Conservation (phyloP, 2,113 vertebrate genomes). For the Lipotes vexillifer region DNA sequence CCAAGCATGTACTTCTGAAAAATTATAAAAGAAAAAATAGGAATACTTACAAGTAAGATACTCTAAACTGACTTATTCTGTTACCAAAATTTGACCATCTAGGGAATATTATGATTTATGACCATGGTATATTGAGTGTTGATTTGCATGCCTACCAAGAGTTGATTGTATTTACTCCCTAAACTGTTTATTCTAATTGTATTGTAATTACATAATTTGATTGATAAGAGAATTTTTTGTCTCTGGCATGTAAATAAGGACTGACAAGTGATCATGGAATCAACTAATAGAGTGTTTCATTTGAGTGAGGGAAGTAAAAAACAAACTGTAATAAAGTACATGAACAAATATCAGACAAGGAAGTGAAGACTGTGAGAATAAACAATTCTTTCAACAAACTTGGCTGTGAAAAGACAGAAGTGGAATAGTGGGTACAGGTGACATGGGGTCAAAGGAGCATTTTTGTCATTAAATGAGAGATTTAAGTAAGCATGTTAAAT, state of each 20-base stretch:
- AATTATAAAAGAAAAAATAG: neutral
- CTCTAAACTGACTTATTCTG: neutral
- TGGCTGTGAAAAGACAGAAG: neutral
- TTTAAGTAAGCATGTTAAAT: neutral
- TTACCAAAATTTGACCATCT: neutral
- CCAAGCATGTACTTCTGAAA: neutral
- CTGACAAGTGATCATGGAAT: neutral
- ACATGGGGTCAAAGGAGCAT: neutral
- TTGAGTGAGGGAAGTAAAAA: neutral
- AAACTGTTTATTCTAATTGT: neutral
- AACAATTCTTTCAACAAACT: neutral
- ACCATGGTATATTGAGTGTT: too few species aligned
- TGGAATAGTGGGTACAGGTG: neutral
- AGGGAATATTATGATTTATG: neutral
- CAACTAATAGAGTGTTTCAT: neutral
- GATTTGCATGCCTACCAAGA: neutral
- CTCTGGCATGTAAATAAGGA: neutral
- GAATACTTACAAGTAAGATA: neutral
- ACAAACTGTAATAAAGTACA: neutral
- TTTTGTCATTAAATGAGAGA: neutral
- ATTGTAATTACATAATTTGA: neutral
- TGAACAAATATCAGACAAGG: neutral
- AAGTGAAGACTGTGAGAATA: neutral
- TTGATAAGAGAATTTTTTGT: neutral
- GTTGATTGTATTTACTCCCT: neutral